These are phyloP conservation scores for Selene dorsalis DNA, from an alignment of 2,797 vertebrate genomes.

Conservation along the genomic window DNA sequence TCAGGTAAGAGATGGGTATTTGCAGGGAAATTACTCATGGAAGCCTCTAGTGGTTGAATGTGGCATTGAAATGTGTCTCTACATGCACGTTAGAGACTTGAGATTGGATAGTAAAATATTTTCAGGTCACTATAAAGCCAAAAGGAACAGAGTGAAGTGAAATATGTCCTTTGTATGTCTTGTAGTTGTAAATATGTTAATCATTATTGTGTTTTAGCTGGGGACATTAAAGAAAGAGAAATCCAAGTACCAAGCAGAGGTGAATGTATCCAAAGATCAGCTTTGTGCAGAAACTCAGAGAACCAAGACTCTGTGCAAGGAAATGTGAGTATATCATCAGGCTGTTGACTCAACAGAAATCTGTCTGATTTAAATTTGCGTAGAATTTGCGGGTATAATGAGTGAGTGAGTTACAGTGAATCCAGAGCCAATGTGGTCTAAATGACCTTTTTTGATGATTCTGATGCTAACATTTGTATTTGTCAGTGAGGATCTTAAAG, in stretches of 20 bases:
- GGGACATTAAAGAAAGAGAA: constrained; percentile 88
- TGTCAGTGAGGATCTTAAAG: constrained; percentile 91
- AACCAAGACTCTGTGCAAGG: constrained; percentile 87
- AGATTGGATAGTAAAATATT: too few relatives aligned
- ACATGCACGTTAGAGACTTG: too few relatives aligned
- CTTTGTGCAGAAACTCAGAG: constrained; percentile 86
- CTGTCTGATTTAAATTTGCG: constrained; percentile 4
- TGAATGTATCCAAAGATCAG: constrained; percentile 88
- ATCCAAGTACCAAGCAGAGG: constrained; percentile 87
- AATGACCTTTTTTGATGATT: background rate
- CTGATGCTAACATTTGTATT: constrained; percentile 61
- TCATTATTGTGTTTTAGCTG: constrained; percentile 81
- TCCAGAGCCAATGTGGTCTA: background rate
- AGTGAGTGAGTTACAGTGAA: background rate
- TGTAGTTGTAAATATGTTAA: background rate
- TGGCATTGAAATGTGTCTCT: too few relatives aligned
- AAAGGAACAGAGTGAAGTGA: background rate
- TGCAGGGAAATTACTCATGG: background rate
- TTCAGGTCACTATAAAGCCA: too few relatives aligned
- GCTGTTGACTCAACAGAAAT: background rate
- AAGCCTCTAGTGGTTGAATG: background rate
- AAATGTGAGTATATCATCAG: constrained; percentile 88
- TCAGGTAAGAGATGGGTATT: constrained; percentile 83
- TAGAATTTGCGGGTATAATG: background rate
- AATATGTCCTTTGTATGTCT: background rate